These are phyloP conservation scores for Stictocephala bisonia DNA, from an alignment of 2,888 invertebrate genomes.

Conservation along the genomic window DNA sequence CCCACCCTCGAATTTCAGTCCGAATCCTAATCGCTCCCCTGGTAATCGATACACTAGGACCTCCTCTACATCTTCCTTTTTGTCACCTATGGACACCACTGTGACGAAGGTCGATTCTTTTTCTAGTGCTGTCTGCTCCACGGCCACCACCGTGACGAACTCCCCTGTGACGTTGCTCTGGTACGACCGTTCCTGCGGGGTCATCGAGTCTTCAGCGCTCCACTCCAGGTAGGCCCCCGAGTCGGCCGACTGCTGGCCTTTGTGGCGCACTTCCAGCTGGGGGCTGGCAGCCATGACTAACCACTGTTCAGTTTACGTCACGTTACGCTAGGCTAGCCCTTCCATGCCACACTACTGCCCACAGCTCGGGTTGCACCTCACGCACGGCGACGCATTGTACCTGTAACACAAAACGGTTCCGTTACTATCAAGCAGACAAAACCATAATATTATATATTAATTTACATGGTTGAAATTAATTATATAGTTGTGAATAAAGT, in stretches of 20 bases:
- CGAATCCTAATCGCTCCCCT: slow-evolving; percentile 91
- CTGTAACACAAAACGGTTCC: no score
- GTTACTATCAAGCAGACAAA: no score
- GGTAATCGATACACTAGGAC: slow-evolving; percentile 86
- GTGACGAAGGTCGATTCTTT: slow-evolving; percentile 67
- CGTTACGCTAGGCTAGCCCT: no score
- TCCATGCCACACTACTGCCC: no score
- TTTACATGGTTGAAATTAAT: no score
- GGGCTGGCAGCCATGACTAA: slow-evolving; percentile 20
- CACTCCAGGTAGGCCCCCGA: slow-evolving; percentile 62
- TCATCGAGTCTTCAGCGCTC: slow-evolving; percentile 54
- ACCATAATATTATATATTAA: no score
- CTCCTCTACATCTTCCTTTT: slow-evolving; percentile 68
- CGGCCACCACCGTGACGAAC: slow-evolving; percentile 72
- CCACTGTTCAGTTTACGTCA: no score
- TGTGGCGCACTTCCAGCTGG: slow-evolving; percentile 56
- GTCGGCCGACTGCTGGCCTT: slow-evolving; percentile 61
- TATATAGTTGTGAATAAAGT: no score
- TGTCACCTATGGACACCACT: slow-evolving; percentile 68
- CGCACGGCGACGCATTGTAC: no score
- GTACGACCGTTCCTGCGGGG: slow-evolving; percentile 44
- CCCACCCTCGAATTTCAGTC: slow-evolving; percentile 92
- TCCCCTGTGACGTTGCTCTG: slow-evolving; percentile 64
- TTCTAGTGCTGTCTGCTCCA: slow-evolving; percentile 63
- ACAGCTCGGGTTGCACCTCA: no score